Evolutionary conservation across 1,140 invertebrate species (phyloP), one percentile per base, ranked within the genome.

Genomic region (Glossosoma conforme): DNA sequence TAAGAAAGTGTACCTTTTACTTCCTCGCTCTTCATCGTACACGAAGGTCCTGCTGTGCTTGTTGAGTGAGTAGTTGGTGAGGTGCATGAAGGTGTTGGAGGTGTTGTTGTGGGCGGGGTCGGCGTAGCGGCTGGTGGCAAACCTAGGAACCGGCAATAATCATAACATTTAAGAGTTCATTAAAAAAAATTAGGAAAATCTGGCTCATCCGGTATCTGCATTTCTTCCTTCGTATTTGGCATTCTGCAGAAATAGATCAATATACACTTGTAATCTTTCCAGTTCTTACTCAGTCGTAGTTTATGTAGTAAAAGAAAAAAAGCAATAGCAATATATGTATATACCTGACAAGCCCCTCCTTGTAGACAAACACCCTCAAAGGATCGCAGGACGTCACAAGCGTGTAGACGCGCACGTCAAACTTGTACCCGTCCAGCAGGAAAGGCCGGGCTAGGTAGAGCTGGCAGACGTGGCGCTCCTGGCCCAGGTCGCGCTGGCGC

Each of bases 41-140:
- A 75, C 79, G 62, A 88, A 93, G 44, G 87, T 85, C 37, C 84
- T 75, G 62, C 87, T 92, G 56, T 90, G 85, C 62, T 95, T 97
- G 70, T 98, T 97, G 1, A 98, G 82, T 0, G 91, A 89, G 65
- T 98, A 98, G 75, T 98, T 98, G 1, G 96, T 98, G 47, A 98
- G 74, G 72, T 98, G 96, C 91, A 97, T 97, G 65, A 85, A 98
- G 22, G 93, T 80, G 65, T 96, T 91, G 1, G 78, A 77, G 2
- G 86, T 79, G 59, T 95, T 95, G 24, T 83, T 78, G 11, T 79
- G 73, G 35, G 78, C 86, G 0, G 91, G 90, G 60, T 91, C 85
- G 51, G 81, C 81, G 62, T 93, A 94, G 60, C 86, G 79, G 56
- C 80, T 86, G 1, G 91, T 95, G 0, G 91, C 90, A 69, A 95